Evolutionary conservation across 2,797 vertebrate species (phyloP).

Genomic region (Syngnathus acus): DNA sequence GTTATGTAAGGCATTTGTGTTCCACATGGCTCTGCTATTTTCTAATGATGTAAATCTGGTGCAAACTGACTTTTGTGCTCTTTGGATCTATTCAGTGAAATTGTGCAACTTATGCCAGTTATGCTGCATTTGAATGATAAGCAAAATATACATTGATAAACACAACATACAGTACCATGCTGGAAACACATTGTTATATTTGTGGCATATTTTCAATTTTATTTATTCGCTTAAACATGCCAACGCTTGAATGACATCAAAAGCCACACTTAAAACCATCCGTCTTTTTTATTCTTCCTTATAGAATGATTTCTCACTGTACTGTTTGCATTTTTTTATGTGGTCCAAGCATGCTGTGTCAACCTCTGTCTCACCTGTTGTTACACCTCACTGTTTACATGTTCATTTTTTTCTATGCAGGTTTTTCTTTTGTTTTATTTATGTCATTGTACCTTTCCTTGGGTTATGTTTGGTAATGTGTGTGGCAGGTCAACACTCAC

Average conservation of each 20-base stretch:
- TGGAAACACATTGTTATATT: neutral
- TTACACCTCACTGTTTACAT: neutral
- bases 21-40: neutral
- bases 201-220: neutral
- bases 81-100: no score
- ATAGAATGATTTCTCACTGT: neutral
- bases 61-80: no score
- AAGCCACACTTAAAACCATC: constrained; percentile 1
- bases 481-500: constrained; percentile 41
- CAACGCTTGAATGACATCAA: neutral
- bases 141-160: neutral
- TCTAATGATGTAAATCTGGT: neutral
- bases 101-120: no score
- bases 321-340: neutral
- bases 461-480: constrained; percentile 21
- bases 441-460: constrained; percentile 15
- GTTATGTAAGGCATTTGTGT: neutral
- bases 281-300: constrained; percentile 24
- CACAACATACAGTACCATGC: neutral
- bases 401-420: constrained; percentile 6
- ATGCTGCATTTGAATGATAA: neutral
- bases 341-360: neutral
- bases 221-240: neutral
- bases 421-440: constrained; percentile 20
- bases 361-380: constrained; percentile 3